phyloP scores from a whole-genome alignment of 37 sponge, comb jelly and placozoan species.

The Haliclona indistincta region DNA sequence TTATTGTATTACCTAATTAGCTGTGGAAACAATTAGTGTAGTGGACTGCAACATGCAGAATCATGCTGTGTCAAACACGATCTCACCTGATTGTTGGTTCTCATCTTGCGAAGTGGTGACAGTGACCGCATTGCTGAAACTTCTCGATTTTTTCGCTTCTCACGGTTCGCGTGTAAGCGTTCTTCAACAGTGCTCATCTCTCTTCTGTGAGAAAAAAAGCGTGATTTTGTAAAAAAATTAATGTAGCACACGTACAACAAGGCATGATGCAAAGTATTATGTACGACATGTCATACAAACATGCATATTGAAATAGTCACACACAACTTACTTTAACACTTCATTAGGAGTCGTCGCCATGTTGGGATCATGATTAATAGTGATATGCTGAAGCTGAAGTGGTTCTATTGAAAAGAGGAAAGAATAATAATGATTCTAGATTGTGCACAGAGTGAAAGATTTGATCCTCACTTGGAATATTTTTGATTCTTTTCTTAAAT shows the following conservation, averaged over 20 bases:
- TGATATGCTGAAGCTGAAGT: too few species aligned
- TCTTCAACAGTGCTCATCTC: conserved; percentile 1
- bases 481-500: conserved; percentile 4
- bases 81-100: too few species aligned
- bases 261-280: background rate
- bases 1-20: too few species aligned
- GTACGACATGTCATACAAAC: too few species aligned
- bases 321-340: background rate
- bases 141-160: background rate
- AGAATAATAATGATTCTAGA: background rate
- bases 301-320: too few species aligned
- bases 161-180: conserved; percentile 3
- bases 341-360: background rate
- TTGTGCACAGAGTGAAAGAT: too few species aligned
- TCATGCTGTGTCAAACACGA: too few species aligned
- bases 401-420: too few species aligned
- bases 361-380: too few species aligned
- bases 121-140: background rate
- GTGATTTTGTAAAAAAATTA: background rate
- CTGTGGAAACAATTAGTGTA: too few species aligned
- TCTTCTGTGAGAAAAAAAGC: background rate
- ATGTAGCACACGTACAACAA: background rate
- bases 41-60: too few species aligned
- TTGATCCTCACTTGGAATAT: background rate
- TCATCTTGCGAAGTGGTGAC: too few species aligned